Evolutionary conservation across 2,888 invertebrate species (phyloP).

Genomic region (Nymphalis urticae): DNA sequence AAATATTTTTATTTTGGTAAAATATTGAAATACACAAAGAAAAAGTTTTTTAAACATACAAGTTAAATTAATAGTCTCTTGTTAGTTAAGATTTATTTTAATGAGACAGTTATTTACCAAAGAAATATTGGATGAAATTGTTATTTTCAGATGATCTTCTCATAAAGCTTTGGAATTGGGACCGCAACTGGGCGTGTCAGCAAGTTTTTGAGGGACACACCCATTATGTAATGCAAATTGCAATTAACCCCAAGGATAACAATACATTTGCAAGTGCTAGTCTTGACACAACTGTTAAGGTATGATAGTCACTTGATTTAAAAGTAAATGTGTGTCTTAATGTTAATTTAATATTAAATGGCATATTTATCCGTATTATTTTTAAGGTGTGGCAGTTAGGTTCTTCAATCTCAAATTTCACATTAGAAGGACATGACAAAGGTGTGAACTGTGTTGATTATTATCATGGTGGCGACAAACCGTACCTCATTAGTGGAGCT

Average conservation of each 20-base stretch:
- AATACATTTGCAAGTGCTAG: conserved; percentile 99
- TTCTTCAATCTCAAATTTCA: conserved; percentile 98
- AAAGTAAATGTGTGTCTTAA: neutral
- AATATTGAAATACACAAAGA: too few species aligned
- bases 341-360: neutral
- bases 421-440: conserved; percentile 98
- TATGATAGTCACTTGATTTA: conserved; percentile 37
- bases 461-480: conserved; percentile 99
- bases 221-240: conserved; percentile 99
- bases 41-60: too few species aligned
- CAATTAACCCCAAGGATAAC: conserved; percentile 99
- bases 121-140: neutral
- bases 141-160: conserved; percentile 93
- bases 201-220: conserved; percentile 99
- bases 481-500: conserved; percentile 98
- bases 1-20: neutral
- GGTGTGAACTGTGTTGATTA: conserved; percentile 99
- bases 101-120: too few species aligned
- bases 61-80: too few species aligned
- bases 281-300: conserved; percentile 96
- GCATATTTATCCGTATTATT: conserved; percentile 7
- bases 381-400: conserved; percentile 97
- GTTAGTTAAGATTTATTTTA: too few species aligned
- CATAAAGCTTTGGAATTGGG: conserved; percentile 99
- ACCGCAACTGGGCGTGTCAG: conserved; percentile 98